phyloP scores from a whole-genome alignment of 2,797 vertebrate species.

The Propithecus deckenii region DNA sequence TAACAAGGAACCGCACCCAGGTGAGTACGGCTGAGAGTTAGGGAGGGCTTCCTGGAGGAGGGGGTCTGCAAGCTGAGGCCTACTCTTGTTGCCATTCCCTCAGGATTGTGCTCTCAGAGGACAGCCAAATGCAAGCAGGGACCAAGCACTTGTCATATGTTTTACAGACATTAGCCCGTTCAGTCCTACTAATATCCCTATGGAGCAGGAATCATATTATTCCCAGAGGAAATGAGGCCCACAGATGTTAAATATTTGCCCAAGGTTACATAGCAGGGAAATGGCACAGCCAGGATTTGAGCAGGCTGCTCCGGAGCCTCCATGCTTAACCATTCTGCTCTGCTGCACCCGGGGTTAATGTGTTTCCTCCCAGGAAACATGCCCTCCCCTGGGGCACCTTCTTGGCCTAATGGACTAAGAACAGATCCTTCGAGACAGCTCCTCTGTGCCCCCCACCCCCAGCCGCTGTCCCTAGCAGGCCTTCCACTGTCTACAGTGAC shows the following conservation, averaged over 20 bases:
- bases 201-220: background rate
- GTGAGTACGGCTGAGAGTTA: background rate
- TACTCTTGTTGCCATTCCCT: background rate
- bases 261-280: background rate
- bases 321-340: background rate
- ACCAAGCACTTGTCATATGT: background rate
- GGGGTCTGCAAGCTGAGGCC: background rate
- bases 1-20: background rate
- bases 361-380: background rate
- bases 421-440: background rate
- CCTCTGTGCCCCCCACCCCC: background rate
- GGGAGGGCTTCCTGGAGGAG: slow-evolving; percentile 23
- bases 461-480: too few species aligned
- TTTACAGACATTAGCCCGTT: background rate
- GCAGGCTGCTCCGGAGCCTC: background rate
- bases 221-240: slow-evolving; percentile 13
- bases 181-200: background rate
- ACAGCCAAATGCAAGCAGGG: background rate
- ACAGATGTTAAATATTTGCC: background rate
- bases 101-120: background rate
- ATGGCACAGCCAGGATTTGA: background rate
- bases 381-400: background rate
- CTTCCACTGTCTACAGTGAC: background rate
- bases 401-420: background rate
- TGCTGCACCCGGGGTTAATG: background rate